Evolutionary conservation across 2,797 vertebrate species (phyloP), one percentile per base, ranked within the genome.

Genomic region (Psittacula derbiana): DNA sequence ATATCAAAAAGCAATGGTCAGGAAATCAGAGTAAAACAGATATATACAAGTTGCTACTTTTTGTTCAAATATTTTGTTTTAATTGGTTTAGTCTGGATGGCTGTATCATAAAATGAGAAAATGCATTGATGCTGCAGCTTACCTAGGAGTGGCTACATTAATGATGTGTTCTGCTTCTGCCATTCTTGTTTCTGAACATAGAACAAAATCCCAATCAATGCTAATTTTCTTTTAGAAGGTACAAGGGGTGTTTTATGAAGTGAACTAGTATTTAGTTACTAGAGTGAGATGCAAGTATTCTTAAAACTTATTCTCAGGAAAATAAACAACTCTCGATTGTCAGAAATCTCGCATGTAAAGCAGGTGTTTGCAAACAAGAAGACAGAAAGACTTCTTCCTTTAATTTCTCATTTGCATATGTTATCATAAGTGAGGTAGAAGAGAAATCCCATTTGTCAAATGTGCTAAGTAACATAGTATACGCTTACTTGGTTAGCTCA

Each of bases 11-110:
- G 69, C 62, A 75, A 25, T 38, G 55, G 19, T 79, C 94, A 88
- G 87, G 62, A 97, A 96, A 85, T 93, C 78, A 86, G 33, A 50
- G 10, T 87, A 61, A 93, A 92, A 55, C 60, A 58, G 75, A 65
- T 36, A 69, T 4, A 2, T 40, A 41, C 38, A 80, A 43, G n/a
- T 40, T 65, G 61, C 33, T 84, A 28, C 11, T 25, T 75, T 81
- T 72, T 71, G 11, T 65, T 72, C 30, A 62, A 27, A 18, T 6
- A 12, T 72, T 79, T 72, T 74, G 13, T 46, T 74, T 85, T 19
- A 33, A 24, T 89, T 90, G 75, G n/a, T 85, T 80, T 91, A 75
- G 40, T 96, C 93, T 94, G 81, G 86, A 69, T 94, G 78, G 86
- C 90, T 94, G 11, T 84, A 65, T 88, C 30, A 88, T 66, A 80